These are phyloP conservation scores for Zenarchopterus dispar DNA, from an alignment of 2,797 vertebrate genomes.

Conservation along the genomic window DNA sequence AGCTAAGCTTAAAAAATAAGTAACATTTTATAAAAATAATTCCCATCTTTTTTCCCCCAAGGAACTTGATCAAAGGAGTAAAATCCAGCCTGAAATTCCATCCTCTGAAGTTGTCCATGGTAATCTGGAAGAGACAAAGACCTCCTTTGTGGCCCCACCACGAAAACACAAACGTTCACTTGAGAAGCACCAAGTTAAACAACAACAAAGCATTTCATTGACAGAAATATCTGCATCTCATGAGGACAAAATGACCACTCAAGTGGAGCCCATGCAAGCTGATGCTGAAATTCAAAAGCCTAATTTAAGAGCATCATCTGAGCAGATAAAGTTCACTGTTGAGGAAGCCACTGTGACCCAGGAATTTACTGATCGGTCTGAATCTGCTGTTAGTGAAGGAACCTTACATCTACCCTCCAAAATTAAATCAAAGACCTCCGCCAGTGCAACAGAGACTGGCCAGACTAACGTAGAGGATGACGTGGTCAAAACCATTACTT, in stretches of 20 bases:
- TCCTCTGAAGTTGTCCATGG: conserved; percentile 3
- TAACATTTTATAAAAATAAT: background rate
- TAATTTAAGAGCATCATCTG: conserved; percentile 1
- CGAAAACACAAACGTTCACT: conserved; percentile 55
- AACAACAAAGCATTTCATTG: conserved; percentile 2
- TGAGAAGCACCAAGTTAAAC: conserved; percentile 28
- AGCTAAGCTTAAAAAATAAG: background rate
- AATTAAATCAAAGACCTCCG: conserved; percentile 28
- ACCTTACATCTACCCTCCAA: conserved; percentile 31
- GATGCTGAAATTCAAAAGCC: background rate
- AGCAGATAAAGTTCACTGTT: background rate
- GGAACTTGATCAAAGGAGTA: conserved; percentile 63
- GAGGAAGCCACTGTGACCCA: conserved; percentile 11
- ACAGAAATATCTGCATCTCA: conserved; percentile 17
- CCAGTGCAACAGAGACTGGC: conserved; percentile 2
- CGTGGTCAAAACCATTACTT: conserved; percentile 1
- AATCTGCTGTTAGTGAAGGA: background rate
- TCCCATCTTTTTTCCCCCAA: conserved; percentile 34
- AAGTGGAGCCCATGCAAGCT: conserved; percentile 9
- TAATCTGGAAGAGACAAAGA: conserved; percentile 26
- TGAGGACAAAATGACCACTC: conserved; percentile 6
- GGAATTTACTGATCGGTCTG: background rate
- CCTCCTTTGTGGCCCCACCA: conserved; percentile 47
- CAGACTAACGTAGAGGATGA: conserved; percentile 13
- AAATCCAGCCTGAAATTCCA: conserved; percentile 32